These are phyloP conservation scores for Trinectes maculatus DNA, from an alignment of 2,113 vertebrate species.

Conservation along the genomic window DNA sequence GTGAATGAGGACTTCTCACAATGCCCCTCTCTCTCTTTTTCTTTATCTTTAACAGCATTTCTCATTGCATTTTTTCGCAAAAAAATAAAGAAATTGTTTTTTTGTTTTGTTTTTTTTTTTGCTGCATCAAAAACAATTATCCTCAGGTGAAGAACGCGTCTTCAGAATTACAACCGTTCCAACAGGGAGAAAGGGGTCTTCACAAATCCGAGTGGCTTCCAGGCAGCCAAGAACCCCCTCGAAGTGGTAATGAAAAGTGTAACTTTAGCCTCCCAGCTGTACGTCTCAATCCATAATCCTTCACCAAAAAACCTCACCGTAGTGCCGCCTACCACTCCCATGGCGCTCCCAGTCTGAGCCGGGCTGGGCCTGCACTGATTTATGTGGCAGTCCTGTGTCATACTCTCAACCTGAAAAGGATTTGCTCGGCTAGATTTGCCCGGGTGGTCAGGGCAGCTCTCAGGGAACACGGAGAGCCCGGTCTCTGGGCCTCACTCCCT, in stretches of 20 bases:
- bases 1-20: slow-evolving; percentile 81
- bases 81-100: slow-evolving; percentile 64
- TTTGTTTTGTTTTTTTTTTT: no score
- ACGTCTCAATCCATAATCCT: slow-evolving; percentile 86
- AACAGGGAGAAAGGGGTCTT: slow-evolving; percentile 69
- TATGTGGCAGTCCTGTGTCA: slow-evolving; percentile 75
- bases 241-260: slow-evolving; percentile 85
- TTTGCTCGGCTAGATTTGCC: slow-evolving; percentile 71
- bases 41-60: slow-evolving; percentile 41
- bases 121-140: slow-evolving; percentile 75
- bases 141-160: slow-evolving; percentile 73
- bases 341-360: slow-evolving; percentile 76
- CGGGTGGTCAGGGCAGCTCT: slow-evolving; percentile 69
- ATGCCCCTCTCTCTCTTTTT: slow-evolving; percentile 74
- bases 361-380: slow-evolving; percentile 77
- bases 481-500: slow-evolving; percentile 56
- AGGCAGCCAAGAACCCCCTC: slow-evolving; percentile 82
- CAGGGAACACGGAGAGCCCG: slow-evolving; percentile 62
- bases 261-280: slow-evolving; percentile 86
- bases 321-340: slow-evolving; percentile 83
- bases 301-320: slow-evolving; percentile 78
- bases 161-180: slow-evolving; percentile 69
- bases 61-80: slow-evolving; percentile 61
- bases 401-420: slow-evolving; percentile 78
- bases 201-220: slow-evolving; percentile 78